These are phyloP conservation scores for Drosophila limbata DNA, from an alignment of 2,888 invertebrate species.

Conservation along the genomic window DNA sequence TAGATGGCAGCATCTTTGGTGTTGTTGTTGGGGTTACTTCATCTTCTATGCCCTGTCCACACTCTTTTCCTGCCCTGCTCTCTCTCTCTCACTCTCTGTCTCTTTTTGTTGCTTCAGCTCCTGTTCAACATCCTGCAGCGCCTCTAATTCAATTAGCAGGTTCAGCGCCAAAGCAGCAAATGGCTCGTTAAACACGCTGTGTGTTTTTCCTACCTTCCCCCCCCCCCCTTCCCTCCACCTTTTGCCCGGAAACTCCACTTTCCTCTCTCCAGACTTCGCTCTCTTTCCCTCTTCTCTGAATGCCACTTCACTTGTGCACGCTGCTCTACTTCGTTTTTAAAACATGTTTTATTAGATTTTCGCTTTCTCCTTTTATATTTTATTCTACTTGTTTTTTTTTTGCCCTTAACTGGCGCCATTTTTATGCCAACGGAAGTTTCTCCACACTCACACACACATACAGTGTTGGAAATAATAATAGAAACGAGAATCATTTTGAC, in stretches of 20 bases:
- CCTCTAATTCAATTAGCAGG: slow-evolving; percentile 81
- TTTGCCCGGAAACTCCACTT: background rate
- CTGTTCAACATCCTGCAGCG: slow-evolving; percentile 58
- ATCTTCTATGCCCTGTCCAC: background rate
- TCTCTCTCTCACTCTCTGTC: slow-evolving; percentile 12
- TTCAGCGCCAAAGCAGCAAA: slow-evolving; percentile 81
- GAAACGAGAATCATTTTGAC: no score
- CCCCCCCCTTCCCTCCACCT: no score
- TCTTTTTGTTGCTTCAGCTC: background rate
- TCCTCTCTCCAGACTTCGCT: background rate
- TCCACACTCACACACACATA: slow-evolving; percentile 32
- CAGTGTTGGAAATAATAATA: no score
- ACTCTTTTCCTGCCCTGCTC: background rate
- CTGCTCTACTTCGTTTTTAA: slow-evolving; percentile 50
- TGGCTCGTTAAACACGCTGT: slow-evolving; percentile 80
- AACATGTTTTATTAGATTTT: slow-evolving; percentile 75
- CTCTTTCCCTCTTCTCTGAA: slow-evolving; percentile 25
- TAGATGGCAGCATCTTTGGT: slow-evolving; percentile 59
- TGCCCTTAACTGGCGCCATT: slow-evolving; percentile 68
- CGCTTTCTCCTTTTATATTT: slow-evolving; percentile 29
- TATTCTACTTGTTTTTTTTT: slow-evolving; percentile 30
- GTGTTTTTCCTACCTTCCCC: slow-evolving; percentile 30
- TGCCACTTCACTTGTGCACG: slow-evolving; percentile 64
- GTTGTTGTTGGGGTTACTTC: slow-evolving; percentile 16
- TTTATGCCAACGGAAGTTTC: slow-evolving; percentile 69